Base-by-base conservation (phyloP, 2,113 vertebrate species). In the Tympanuchus pallidicinctus region DNA sequence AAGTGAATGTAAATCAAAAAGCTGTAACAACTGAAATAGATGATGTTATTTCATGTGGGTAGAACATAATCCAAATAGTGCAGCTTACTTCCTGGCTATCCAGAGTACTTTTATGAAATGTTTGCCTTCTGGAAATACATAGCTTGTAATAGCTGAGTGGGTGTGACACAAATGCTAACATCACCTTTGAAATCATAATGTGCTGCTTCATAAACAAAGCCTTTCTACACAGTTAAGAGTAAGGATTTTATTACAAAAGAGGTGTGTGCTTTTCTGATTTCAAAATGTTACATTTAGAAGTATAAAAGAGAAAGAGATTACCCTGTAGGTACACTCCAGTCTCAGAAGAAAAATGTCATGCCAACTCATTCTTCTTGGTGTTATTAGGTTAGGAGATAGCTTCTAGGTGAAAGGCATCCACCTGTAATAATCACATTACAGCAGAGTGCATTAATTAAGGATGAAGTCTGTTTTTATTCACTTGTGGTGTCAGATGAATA, bases 381-480 rank as follows among this genome's bases (percentile, higher is more conserved):
- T 61, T 90, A 85, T 70, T 96, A 82, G 61, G 52, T 89, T 92
- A 82, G 71, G 75, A 54, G 63, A 70, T 67, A 67, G 38, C 77
- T 95, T 92, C 87, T 73, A 89, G 81, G 82, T 88, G 66, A 74
- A 88, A 80, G 72, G 67, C 73, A 83, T 56, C 73, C 15, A 77
- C 78, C 77, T 88, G 34, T 82, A 96, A 97, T 54, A 67, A 96
- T 82, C 82, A 93, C 70, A 87, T 94, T 93, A 94, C 93, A 40
- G 32, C 48, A 95, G 75, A 93, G 38, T 13, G 76, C 69, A 86
- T 95, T 93, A 97, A 92, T 97, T 97, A 95, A 94, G 96, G 56
- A 91, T 83, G 59, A 90, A n/a, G 36, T 86, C 72, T 94, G 69
- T 40, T 93, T 95, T 95, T 87, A 95, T 74, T 87, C 61, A 86